phyloP scores from a whole-genome alignment of 2,113 vertebrate genomes.

The Pycnonotus jocosus region DNA sequence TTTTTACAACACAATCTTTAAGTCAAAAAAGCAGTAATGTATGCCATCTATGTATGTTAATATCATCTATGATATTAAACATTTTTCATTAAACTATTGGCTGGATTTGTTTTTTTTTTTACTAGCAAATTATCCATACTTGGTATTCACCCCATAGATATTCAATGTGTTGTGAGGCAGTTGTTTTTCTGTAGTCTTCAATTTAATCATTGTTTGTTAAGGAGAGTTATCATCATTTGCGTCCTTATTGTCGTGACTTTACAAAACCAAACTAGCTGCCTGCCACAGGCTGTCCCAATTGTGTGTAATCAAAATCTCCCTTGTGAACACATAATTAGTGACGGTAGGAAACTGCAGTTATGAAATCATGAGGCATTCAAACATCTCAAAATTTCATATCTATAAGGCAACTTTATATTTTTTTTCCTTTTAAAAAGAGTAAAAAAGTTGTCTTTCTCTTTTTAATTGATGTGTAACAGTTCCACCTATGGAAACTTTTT shows the following conservation, averaged over 20 bases:
- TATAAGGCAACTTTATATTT: background rate
- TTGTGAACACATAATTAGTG: background rate
- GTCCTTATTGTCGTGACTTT: background rate
- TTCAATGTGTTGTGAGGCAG: background rate
- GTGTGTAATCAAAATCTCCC: background rate
- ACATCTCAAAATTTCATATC: background rate
- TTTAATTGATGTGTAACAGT: background rate
- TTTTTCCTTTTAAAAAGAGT: background rate
- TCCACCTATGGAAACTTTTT: background rate
- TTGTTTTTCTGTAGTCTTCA: background rate
- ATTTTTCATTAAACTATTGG: background rate
- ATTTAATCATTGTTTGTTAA: background rate
- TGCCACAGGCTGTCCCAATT: background rate
- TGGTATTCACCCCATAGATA: background rate
- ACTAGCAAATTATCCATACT: background rate
- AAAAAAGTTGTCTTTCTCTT: background rate
- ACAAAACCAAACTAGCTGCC: background rate
- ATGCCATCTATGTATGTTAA: too few relatives aligned
- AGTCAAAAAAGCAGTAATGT: background rate
- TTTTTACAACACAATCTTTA: background rate
- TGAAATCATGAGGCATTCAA: background rate
- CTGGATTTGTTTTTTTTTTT: accelerated
- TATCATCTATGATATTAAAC: background rate
- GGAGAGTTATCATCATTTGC: background rate
- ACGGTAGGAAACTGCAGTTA: background rate